These are phyloP conservation scores for Cyclura pinguis DNA, from an alignment of 2,797 vertebrate species.

Conservation along the genomic window DNA sequence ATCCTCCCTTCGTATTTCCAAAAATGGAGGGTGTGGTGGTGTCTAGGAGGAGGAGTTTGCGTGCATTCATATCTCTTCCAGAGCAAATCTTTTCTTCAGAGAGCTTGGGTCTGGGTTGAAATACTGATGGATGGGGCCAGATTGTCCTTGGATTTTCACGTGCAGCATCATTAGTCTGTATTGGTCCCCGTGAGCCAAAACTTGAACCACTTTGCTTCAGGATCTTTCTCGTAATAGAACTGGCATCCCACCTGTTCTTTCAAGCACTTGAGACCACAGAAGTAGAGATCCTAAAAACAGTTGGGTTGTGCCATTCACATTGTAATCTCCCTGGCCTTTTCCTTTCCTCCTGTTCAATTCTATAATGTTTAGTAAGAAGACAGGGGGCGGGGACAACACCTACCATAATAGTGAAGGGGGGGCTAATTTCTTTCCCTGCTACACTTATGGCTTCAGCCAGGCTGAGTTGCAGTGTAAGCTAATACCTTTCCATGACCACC, in stretches of 20 bases:
- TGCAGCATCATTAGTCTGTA: neutral
- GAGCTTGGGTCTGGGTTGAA: neutral
- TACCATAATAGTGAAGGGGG: neutral
- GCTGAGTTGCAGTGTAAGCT: constrained; percentile 6
- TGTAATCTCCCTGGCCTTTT: neutral
- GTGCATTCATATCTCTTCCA: neutral
- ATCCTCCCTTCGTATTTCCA: neutral
- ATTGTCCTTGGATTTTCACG: neutral
- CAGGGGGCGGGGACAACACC: too few species aligned
- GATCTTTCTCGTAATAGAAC: neutral
- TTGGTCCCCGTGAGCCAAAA: neutral
- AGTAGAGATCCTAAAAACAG: neutral
- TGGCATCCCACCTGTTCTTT: neutral
- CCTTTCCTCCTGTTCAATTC: constrained; percentile 33
- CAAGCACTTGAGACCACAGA: constrained; percentile 5
- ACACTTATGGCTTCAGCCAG: neutral
- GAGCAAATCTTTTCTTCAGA: neutral
- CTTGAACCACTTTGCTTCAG: neutral
- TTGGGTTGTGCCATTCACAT: neutral
- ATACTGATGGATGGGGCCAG: neutral
- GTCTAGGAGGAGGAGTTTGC: neutral
- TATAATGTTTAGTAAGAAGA: constrained; percentile 2
- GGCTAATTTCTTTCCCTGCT: constrained; percentile 13
- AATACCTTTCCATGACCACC: neutral
- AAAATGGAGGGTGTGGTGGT: neutral